phyloP scores from a whole-genome alignment of 2,888 invertebrate genomes.

The Frankliniella intonsa region DNA sequence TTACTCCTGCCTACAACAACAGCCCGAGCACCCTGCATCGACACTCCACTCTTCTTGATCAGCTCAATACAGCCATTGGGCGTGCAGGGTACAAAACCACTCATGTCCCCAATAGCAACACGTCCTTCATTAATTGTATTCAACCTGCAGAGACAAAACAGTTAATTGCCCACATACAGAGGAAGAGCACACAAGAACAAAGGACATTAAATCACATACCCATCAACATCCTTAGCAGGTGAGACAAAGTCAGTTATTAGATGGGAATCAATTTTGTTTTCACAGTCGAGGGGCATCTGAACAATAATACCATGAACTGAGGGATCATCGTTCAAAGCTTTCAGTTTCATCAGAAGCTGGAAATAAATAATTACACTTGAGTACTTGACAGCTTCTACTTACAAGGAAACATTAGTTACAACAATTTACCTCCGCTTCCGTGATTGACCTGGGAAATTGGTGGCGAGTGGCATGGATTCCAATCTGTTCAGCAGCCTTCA shows the following conservation, averaged over 20 bases:
- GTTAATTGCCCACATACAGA: not conserved
- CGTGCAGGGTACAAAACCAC: conserved; percentile 92
- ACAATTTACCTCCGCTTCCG: conserved; percentile 65
- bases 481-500: conserved; percentile 85
- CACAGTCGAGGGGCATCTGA: conserved; percentile 90
- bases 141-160: conserved; percentile 52
- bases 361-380: not conserved
- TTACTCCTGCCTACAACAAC: conserved; percentile 96
- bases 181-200: conserved; percentile 29
- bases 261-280: conserved; percentile 76
- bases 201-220: conserved; percentile 55
- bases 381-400: conserved; percentile 28
- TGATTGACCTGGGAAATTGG: conserved; percentile 70
- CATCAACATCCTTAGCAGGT: conserved; percentile 92
- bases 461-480: conserved; percentile 81
- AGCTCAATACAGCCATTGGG: conserved; percentile 93
- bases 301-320: conserved; percentile 91
- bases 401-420: not conserved
- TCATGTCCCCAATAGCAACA: conserved; percentile 81
- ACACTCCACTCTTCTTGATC: conserved; percentile 71
- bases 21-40: conserved; percentile 75
- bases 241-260: conserved; percentile 81
- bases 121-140: conserved; percentile 92
- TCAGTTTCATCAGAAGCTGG: conserved; percentile 64
- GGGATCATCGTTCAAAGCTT: conserved; percentile 75